phyloP scores from a whole-genome alignment of 2,113 vertebrate genomes.

The Clupea harengus region DNA sequence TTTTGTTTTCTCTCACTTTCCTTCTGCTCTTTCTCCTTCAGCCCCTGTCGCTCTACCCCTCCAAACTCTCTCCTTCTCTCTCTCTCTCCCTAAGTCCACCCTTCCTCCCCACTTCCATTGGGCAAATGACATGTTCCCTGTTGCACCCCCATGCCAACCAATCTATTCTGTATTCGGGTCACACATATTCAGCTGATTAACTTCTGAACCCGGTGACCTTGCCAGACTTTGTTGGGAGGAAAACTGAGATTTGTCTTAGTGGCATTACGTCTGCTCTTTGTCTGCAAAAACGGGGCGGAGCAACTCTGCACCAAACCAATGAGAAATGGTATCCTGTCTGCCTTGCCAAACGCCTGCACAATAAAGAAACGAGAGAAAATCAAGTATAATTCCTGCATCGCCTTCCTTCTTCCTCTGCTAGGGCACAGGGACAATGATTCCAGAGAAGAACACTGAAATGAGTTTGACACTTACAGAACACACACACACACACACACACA shows the following conservation, averaged over 20 bases:
- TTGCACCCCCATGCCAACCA: conserved; percentile 53
- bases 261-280: conserved; percentile 50
- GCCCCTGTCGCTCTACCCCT: background rate
- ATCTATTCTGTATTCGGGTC: conserved; percentile 61
- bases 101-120: conserved; percentile 18
- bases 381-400: background rate
- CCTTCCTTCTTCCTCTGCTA: background rate
- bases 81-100: background rate
- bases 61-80: background rate
- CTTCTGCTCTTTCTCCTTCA: background rate
- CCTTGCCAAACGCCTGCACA: background rate
- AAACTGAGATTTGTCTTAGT: conserved; percentile 56
- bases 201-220: conserved; percentile 58
- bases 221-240: conserved; percentile 45
- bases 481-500: background rate
- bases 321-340: conserved; percentile 28
- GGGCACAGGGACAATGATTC: background rate
- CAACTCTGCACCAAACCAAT: background rate
- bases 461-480: background rate
- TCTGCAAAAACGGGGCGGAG: conserved; percentile 29
- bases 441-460: background rate
- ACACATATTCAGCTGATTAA: conserved; percentile 48
- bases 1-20: background rate
- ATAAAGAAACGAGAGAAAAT: background rate
- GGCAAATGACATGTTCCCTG: conserved; percentile 51